These are phyloP conservation scores for Tenualosa thibaudeaui DNA, from an alignment of 2,797 vertebrate species.

Conservation along the genomic window DNA sequence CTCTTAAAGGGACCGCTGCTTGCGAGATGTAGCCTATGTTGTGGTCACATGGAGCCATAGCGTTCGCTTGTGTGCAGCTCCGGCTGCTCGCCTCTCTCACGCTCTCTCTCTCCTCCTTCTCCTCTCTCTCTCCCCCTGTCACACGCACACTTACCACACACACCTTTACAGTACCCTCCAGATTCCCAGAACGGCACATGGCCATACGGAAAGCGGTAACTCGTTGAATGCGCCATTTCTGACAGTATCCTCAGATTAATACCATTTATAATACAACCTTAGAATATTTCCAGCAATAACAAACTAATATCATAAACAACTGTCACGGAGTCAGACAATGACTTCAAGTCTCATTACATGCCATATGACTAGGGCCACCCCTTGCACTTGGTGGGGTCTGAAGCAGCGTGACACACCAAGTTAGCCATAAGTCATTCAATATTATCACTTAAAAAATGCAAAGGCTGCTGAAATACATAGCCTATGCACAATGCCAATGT, in stretches of 20 bases:
- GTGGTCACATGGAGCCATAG: conserved; percentile 81
- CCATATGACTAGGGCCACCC: background rate
- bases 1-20: conserved; percentile 81
- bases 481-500: background rate
- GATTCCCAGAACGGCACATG: background rate
- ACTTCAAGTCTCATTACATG: background rate
- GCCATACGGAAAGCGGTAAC: background rate
- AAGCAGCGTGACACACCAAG: background rate
- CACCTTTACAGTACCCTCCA: conserved; percentile 14
- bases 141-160: conserved; percentile 20
- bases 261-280: background rate
- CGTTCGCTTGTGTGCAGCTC: conserved; percentile 64
- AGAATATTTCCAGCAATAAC: background rate
- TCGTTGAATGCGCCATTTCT: background rate
- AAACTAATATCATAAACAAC: background rate
- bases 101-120: conserved; percentile 36
- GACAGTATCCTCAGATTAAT: background rate
- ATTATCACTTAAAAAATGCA: background rate
- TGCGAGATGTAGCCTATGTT: conserved; percentile 72
- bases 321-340: background rate
- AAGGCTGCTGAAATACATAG: too few species aligned
- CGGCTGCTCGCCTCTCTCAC: conserved; percentile 50
- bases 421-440: background rate
- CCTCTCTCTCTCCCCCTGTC: background rate
- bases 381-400: background rate